phyloP scores from a whole-genome alignment of 2,888 invertebrate species.

The Pediacus dermestoides region DNA sequence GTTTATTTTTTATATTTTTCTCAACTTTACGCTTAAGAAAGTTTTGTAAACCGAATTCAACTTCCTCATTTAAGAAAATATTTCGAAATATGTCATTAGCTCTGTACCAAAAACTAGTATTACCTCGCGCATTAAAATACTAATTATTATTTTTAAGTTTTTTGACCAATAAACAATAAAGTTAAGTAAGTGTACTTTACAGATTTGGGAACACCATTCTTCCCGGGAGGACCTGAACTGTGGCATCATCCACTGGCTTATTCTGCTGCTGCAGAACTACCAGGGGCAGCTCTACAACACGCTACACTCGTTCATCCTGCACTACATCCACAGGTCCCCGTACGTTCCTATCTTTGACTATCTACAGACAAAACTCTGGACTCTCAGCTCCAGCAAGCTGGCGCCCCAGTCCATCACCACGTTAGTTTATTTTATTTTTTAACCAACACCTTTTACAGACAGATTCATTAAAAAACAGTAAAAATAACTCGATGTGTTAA shows the following conservation, averaged over 20 bases:
- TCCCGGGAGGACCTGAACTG: constrained; percentile 90
- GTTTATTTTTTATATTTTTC: too few species aligned
- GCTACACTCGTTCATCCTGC: constrained; percentile 93
- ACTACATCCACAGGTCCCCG: constrained; percentile 96
- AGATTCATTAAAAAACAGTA: too few species aligned
- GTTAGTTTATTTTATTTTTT: constrained; percentile 52
- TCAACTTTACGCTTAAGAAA: too few species aligned
- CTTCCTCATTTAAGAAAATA: too few species aligned
- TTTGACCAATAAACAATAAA: too few species aligned
- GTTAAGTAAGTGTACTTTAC: constrained; percentile 46
- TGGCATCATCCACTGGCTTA: constrained; percentile 90
- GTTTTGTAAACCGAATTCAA: too few species aligned
- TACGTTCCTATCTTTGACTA: constrained; percentile 97
- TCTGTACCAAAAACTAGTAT: too few species aligned
- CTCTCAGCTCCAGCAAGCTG: constrained; percentile 54
- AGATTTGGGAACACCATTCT: constrained; percentile 95
- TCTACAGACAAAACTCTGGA: constrained; percentile 77
- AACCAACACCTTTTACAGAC: constrained; percentile 7
- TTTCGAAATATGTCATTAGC: too few species aligned
- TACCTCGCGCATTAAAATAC: too few species aligned
- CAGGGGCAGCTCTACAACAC: constrained; percentile 77
- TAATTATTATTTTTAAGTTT: too few species aligned
- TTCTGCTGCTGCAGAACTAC: constrained; percentile 77
- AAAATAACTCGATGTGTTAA: too few species aligned
- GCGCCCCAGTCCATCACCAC: constrained; percentile 56